Evolutionary conservation across 2,888 invertebrate species (phyloP).

Genomic region (Pheosia gnoma): DNA sequence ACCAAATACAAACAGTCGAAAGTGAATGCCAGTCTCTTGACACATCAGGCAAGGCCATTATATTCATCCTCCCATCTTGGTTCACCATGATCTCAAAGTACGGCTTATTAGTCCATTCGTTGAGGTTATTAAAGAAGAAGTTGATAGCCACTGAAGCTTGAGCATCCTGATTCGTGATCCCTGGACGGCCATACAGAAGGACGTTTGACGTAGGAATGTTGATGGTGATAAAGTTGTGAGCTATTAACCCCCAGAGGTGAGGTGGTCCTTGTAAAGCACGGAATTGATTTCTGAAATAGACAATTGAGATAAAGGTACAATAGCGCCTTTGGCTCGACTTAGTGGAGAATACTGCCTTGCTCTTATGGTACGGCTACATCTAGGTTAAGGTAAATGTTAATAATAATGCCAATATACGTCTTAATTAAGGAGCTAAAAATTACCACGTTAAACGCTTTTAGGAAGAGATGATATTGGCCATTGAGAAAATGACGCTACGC

Average conservation of each 20-base stretch:
- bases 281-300: constrained; percentile 54
- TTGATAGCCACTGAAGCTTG: constrained; percentile 62
- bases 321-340: no score
- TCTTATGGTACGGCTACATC: no score
- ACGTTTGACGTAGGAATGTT: constrained; percentile 58
- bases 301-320: neutral
- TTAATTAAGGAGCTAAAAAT: no score
- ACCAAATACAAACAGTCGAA: constrained; percentile 73
- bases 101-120: constrained; percentile 63
- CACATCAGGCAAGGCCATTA: constrained; percentile 69
- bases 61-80: constrained; percentile 59
- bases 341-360: no score
- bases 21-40: constrained; percentile 65
- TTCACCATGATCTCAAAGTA: constrained; percentile 58
- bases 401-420: no score
- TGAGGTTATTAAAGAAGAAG: constrained; percentile 52
- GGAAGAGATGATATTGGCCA: no score
- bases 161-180: constrained; percentile 50
- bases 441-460: no score
- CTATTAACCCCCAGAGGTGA: constrained; percentile 68
- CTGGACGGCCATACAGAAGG: constrained; percentile 51
- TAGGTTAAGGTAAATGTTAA: no score
- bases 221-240: constrained; percentile 61
- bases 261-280: constrained; percentile 54
- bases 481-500: no score